Conservation (phyloP, 2,797 vertebrate genomes). For the Gambusia yucatana region DNA sequence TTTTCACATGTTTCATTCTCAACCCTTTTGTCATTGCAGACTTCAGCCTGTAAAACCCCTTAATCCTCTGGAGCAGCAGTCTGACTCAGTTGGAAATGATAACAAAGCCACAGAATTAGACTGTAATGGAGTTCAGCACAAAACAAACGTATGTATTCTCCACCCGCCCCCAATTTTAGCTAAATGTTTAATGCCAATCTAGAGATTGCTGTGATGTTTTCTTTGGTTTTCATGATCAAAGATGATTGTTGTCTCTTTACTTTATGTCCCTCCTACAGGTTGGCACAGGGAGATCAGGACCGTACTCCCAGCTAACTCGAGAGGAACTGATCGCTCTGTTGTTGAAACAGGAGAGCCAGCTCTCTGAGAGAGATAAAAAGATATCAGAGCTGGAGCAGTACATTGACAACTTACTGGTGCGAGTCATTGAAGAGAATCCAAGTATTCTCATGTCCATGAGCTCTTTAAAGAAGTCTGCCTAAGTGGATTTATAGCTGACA, state of each 20-base stretch:
- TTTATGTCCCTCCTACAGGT: slow-evolving; percentile 34
- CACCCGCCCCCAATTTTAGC: neutral
- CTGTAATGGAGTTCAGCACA: slow-evolving; percentile 34
- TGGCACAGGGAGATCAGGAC: slow-evolving; percentile 65
- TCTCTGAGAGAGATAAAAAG: slow-evolving; percentile 84
- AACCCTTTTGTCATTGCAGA: slow-evolving; percentile 70
- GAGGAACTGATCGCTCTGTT: slow-evolving; percentile 91
- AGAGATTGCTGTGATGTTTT: neutral
- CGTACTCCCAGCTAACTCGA: slow-evolving; percentile 89
- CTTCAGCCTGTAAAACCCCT: slow-evolving; percentile 93
- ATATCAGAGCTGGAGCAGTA: slow-evolving; percentile 91
- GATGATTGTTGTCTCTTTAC: neutral
- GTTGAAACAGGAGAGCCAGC: slow-evolving; percentile 86
- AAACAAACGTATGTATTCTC: slow-evolving; percentile 59
- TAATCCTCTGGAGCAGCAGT: slow-evolving; percentile 77
- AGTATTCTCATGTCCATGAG: slow-evolving; percentile 86
- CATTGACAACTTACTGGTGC: slow-evolving; percentile 93
- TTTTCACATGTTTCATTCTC: neutral
- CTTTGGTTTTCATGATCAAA: neutral
- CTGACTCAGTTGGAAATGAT: slow-evolving; percentile 43
- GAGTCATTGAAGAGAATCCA: slow-evolving; percentile 92
- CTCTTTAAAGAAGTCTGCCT: slow-evolving; percentile 51
- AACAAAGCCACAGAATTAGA: slow-evolving; percentile 40
- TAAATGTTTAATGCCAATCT: neutral
- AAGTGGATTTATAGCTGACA: slow-evolving; percentile 13